Percentiles rank a stretch among this genome's conserved stretches.
phyloP scores from a whole-genome alignment of 1,140 invertebrate genomes.

The Meloidogyne exigua region DNA sequence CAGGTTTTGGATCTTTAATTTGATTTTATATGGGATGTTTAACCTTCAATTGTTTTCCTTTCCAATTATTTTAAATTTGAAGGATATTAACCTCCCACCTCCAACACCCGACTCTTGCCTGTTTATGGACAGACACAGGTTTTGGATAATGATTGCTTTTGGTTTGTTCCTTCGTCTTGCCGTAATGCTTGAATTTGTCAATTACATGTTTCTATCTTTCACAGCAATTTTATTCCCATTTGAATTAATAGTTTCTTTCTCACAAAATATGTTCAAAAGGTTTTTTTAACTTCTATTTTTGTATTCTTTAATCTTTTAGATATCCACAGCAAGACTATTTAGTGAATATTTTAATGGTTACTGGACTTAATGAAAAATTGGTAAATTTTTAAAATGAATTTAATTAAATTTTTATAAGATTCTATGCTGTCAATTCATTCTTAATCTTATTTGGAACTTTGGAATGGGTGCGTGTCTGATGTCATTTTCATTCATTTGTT shows the following conservation, averaged over 20 bases:
- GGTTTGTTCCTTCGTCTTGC: constrained; percentile 25
- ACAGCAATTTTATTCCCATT: constrained; percentile 22
- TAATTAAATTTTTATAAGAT: neutral
- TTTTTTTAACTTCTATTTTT: too few relatives aligned
- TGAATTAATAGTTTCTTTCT: neutral
- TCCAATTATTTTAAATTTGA: neutral
- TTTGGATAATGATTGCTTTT: constrained; percentile 14
- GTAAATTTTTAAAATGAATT: constrained; percentile 6
- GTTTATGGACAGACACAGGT: constrained; percentile 17
- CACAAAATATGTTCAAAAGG: constrained; percentile 8
- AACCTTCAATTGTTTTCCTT: too few relatives aligned
- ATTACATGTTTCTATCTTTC: constrained; percentile 18
- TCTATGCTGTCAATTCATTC: neutral
- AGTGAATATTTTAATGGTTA: constrained; percentile 34
- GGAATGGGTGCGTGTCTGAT: neutral
- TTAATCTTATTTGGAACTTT: neutral
- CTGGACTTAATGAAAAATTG: constrained; percentile 30
- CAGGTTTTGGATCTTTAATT: neutral
- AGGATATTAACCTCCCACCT: neutral
- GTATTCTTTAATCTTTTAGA: neutral
- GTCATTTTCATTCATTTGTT: neutral
- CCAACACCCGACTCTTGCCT: neutral
- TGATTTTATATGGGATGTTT: too few relatives aligned
- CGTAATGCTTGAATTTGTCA: constrained; percentile 18
- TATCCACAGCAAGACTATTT: constrained; percentile 34